Percentiles rank a stretch among this genome's conserved stretches.
Evolutionary conservation across 2,888 invertebrate species (phyloP).

Genomic region (Sinelater perroti): DNA sequence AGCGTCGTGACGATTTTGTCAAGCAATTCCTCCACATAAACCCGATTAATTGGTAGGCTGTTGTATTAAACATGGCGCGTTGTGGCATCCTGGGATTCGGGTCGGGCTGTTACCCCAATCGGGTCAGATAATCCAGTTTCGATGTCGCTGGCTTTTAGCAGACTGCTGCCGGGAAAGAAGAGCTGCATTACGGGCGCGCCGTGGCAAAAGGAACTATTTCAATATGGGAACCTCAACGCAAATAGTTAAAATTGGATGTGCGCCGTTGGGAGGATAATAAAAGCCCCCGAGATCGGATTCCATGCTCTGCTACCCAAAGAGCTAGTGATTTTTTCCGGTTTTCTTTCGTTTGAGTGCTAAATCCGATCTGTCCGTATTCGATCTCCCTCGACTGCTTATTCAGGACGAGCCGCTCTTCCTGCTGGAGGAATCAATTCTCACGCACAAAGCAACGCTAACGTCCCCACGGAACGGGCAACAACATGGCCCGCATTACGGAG

Average conservation of each 20-base stretch:
- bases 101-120: too few relatives aligned
- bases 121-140: not conserved
- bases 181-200: not conserved
- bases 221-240: conserved; percentile 24
- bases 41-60: conserved; percentile 16
- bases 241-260: conserved; percentile 31
- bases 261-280: conserved; percentile 27
- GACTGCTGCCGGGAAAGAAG: not conserved
- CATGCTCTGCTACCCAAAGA: conserved; percentile 30
- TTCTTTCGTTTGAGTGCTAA: conserved; percentile 30
- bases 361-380: conserved; percentile 26
- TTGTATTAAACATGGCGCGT: conserved; percentile 11
- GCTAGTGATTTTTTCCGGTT: conserved; percentile 25
- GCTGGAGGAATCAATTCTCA: conserved; percentile 10
- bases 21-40: too few relatives aligned
- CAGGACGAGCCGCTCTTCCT: conserved; percentile 5
- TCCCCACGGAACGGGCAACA: not conserved
- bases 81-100: too few relatives aligned
- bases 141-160: not conserved
- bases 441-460: not conserved
- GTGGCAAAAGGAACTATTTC: conserved; percentile 24
- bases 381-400: conserved; percentile 18
- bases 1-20: too few relatives aligned
- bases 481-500: too few relatives aligned
- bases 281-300: conserved; percentile 29